These are phyloP conservation scores for Oryctes rhinoceros DNA, from an alignment of 1,140 invertebrate genomes.

Conservation along the genomic window DNA sequence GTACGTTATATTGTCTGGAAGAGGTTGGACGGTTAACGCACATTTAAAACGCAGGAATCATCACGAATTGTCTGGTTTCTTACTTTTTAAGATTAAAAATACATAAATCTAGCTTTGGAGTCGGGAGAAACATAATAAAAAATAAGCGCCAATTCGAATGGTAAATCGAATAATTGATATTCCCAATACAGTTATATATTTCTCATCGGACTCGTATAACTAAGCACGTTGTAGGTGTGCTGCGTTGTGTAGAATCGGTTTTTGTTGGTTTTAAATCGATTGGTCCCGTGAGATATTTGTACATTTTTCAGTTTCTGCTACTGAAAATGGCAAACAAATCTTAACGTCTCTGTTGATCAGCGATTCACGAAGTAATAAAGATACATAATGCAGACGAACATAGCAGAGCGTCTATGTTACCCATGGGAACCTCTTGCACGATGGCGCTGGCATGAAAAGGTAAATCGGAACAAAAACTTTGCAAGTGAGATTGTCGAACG, in stretches of 20 bases:
- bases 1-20: too few species aligned
- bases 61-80: too few species aligned
- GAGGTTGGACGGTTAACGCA: too few species aligned
- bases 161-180: not conserved
- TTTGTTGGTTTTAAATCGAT: not conserved
- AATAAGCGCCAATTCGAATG: too few species aligned
- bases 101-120: too few species aligned
- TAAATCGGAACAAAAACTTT: not conserved
- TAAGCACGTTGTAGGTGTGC: not conserved
- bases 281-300: conserved; percentile 9
- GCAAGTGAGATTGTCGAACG: not conserved
- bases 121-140: too few species aligned
- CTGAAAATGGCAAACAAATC: conserved; percentile 9
- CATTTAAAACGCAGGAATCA: too few species aligned
- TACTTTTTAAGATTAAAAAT: too few species aligned
- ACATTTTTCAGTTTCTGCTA: conserved; percentile 5
- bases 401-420: not conserved
- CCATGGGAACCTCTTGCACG: not conserved
- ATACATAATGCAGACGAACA: not conserved
- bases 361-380: conserved; percentile 2
- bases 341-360: conserved; percentile 1
- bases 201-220: not conserved
- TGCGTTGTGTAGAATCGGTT: not conserved
- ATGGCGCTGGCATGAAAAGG: not conserved
- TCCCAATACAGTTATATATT: not conserved